Evolutionary conservation across 2,113 vertebrate genomes (phyloP), one percentile per base, ranked within the genome.

Genomic region (Pithys albifrons): DNA sequence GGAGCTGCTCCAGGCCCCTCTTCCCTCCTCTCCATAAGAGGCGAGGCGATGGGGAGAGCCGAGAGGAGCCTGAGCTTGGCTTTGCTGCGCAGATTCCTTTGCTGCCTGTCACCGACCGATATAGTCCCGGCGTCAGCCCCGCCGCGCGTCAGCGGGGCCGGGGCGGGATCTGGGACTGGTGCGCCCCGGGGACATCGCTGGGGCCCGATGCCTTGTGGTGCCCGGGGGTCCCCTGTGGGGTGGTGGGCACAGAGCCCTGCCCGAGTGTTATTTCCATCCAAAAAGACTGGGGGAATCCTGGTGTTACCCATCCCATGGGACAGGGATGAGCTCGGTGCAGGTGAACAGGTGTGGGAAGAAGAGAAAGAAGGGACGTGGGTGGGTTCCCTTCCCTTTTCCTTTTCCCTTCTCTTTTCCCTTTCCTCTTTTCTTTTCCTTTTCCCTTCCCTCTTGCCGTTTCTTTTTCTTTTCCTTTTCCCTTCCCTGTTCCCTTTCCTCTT

Each of bases 1-100:
- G 97, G 97, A 96, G 89, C 82, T 55, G 85, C 92, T 91, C 72
- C 89, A 9, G 19, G 82, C 35, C 58, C 48, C 37, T 88, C 89
- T 86, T 71, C 93, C 94, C 94, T 93, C 75, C 89, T 58, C 94
- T 95, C 96, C 97, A 94, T 97, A 97, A 97, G 94, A 97, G 97
- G 97, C 78, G 81, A 80, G 94, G 79, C 22, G 15, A 19, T 20
- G 7, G 85, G 75, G 49, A 94, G 87, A 70, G 76, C 85, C 25
- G 58, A 82, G 90, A 81, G 79, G n/a, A 85, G 83, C 90, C 86
- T 8, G 92, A 0, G 25, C 80, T 85, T 97, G 96, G 95, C 96
- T 55, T 17, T 76, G 35, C 90, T 74, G 66, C 18, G 0, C 0
- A 10, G 94, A 96, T 97, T 97, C 97, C 95, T 95, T 97, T 96